Evolutionary conservation across 2,113 vertebrate species (phyloP), one percentile per base, ranked within the genome.

Genomic region (Colistium nudipinnis): DNA sequence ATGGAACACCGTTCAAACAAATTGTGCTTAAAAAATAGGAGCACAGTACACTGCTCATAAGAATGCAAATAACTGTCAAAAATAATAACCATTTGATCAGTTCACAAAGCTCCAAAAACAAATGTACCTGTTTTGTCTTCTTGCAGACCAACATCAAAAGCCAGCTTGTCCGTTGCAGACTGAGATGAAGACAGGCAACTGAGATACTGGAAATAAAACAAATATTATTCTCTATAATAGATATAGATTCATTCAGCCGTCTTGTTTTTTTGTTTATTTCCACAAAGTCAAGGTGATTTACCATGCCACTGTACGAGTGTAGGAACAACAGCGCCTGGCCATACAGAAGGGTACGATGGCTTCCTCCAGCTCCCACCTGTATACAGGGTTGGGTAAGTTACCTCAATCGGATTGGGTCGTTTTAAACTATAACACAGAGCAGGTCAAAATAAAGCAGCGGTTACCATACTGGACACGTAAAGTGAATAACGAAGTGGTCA

Each of bases 281-380:
- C 56, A 28, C 5, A 31, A 48, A 41, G 22, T 17, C 3, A 48
- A 3, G 8, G 41, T 33, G 43, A 91, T 93, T 84, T 88, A 97
- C 97, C 97, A 98, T 98, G 85, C 93, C 91, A 0, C 96, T 99
- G 80, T 95, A 95, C 22, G 95, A 95, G 75, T 99, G 97, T n/a
- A 93, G 94, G 35, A 99, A 93, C 82, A 98, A 68, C 39, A 98
- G 93, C 0, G 97, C 95, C 8, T 98, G 97, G 3, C 97, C 97
- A 0, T 98, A 99, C 1, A 99, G 94, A 13, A 99, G 94, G 0
- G 97, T 99, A 35, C 95, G 94, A 84, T 95, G 93, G 20, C 94
- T 94, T 0, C 94, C 94, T 27, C 94, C 94, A 62, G 94, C 94
- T 25, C 92, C 93, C 33, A 92, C 91, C 96, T 98, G 87, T 36